Evolutionary conservation across 1,140 invertebrate genomes (phyloP).

Genomic region (Tetragnatha versicolor): DNA sequence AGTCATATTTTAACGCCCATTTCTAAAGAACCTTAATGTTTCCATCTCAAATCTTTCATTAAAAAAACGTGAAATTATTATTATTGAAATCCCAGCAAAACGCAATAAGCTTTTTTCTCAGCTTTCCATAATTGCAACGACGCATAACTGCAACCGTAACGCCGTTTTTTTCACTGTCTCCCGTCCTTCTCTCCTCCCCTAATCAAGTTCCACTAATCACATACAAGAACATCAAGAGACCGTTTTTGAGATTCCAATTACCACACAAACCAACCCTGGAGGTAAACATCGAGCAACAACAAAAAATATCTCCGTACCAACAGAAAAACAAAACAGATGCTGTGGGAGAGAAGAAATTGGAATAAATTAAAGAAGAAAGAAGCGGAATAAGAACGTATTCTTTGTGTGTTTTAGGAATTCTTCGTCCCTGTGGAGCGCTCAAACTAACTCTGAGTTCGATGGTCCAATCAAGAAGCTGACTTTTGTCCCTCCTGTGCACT

Average conservation of each 20-base stretch:
- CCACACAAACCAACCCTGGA: neutral
- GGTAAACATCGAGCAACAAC: neutral
- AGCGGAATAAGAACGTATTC: conserved; percentile 9
- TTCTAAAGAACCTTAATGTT: too few species aligned
- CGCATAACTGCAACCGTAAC: too few species aligned
- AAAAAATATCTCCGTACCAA: conserved; percentile 22
- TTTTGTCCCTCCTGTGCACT: conserved; percentile 10
- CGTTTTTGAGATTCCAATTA: conserved; percentile 18
- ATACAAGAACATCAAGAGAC: conserved; percentile 3
- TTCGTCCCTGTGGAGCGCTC: neutral
- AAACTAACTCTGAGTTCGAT: conserved; percentile 24
- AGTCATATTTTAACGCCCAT: too few species aligned
- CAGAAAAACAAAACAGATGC: too few species aligned
- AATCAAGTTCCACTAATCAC: conserved; percentile 32
- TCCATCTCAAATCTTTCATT: too few species aligned
- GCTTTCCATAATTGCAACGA: too few species aligned
- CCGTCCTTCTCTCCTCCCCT: neutral
- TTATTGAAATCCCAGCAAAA: too few species aligned
- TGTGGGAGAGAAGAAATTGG: neutral
- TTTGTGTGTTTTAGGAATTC: neutral
- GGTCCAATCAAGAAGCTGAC: conserved; percentile 10
- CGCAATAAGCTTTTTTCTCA: too few species aligned
- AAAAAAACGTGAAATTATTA: too few species aligned
- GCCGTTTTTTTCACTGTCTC: neutral
- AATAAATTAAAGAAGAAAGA: neutral